Evolutionary conservation across 2,113 vertebrate species (phyloP), one percentile per base, ranked within the genome.

Genomic region (Mobula birostris): DNA sequence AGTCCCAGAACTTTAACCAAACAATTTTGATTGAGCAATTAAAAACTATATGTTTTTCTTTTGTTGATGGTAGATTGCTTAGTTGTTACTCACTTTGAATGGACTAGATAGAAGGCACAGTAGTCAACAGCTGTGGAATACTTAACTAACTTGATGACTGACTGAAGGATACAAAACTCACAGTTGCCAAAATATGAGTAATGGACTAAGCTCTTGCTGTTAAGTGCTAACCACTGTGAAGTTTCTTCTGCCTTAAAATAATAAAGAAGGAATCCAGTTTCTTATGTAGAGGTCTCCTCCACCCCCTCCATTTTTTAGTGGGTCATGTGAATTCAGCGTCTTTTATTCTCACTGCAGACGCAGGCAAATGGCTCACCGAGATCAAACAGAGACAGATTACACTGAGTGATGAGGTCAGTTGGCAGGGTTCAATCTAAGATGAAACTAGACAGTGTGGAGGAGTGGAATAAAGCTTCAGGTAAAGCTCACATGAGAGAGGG

Each of bases 131-230:
- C 29, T 32, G 63, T 90, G 61, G n/a, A 63, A 90, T 68, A 90
- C 61, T 90, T 66, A 90, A n/a, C 85, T 15, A 66, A 68, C 85
- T 90, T 90, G 85, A 90, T 90, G 61, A 90, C 61, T 66, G 85
- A 90, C 29, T 66, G 61, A 90, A 90, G 61, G 61, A 66, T 15
- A 68, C 63, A 90, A 66, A 90, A 66, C 3, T 68, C 85, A 66
- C 14, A 66, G 85, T 90, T 90, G 85, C 85, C 85, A 90, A 90
- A 90, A 63, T 90, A 68, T 90, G 85, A 90, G 61, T 90, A 90
- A 90, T 90, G 85, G 85, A 90, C 66, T 90, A 32, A 66, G n/a
- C n/a, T 68, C 85, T 90, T 90, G 85, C 29, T 90, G 2, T 90
- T 48, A 66, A 32, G 58, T 90, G 85, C 85, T 90, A 66, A 90